A percentile compares a stretch with the other conserved stretches of the same genome.
Conservation (phyloP, 1,140 invertebrate genomes). For the Diabrotica undecimpunctata region DNA sequence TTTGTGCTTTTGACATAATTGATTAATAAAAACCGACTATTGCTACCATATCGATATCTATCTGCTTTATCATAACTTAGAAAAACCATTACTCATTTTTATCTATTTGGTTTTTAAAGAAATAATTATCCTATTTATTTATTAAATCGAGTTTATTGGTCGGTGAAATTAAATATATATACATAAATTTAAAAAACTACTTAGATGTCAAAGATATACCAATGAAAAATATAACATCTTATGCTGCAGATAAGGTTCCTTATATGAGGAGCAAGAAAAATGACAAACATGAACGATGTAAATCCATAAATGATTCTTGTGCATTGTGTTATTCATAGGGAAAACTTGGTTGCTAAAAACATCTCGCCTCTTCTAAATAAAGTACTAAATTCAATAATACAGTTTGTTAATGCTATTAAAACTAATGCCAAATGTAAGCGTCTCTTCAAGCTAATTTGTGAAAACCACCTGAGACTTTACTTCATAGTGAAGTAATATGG, state of each 20-base stretch:
- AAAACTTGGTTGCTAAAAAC: slow-evolving; percentile 28
- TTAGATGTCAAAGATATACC: slow-evolving; percentile 21
- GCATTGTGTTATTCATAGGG: slow-evolving; percentile 34
- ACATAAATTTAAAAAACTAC: slow-evolving; percentile 20
- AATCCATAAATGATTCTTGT: slow-evolving; percentile 32
- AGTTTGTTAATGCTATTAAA: slow-evolving; percentile 32
- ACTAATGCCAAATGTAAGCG: slow-evolving; percentile 31
- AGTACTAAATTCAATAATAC: slow-evolving; percentile 29
- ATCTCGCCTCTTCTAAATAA: slow-evolving; percentile 34
- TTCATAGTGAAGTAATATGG: slow-evolving; percentile 34
- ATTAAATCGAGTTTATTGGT: background rate
- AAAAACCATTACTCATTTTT: too few species aligned
- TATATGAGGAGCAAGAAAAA: slow-evolving; percentile 19
- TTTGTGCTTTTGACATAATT: too few species aligned
- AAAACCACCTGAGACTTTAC: slow-evolving; percentile 34
- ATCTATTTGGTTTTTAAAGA: too few species aligned
- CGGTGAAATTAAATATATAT: too few species aligned
- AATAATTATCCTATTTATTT: background rate
- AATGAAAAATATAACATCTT: slow-evolving; percentile 26
- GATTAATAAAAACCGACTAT: too few species aligned
- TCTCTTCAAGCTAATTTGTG: slow-evolving; percentile 32
- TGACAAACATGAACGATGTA: slow-evolving; percentile 25
- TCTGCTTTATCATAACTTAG: too few species aligned
- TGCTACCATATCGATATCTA: too few species aligned
- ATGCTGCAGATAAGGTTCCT: slow-evolving; percentile 24